Base-by-base conservation (phyloP, 1,140 invertebrate genomes). In the Lordiphosa mommai region DNA sequence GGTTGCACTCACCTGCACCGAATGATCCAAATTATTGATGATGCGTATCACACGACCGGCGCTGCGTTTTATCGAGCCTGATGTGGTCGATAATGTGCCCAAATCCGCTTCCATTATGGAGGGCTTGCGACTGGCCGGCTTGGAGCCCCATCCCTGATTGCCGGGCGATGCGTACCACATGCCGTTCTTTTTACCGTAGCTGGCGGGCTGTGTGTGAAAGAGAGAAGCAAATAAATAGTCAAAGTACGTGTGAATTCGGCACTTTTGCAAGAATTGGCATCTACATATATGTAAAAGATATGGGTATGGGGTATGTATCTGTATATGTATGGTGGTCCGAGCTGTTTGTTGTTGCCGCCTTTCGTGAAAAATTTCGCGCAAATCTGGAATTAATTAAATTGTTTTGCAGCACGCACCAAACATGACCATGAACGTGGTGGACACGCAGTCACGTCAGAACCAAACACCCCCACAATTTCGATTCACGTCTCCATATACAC, bases 11-110 rank as follows among this genome's bases (percentile, higher is more conserved):
- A 96, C 95, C 93, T 97, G 95, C 69, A 97, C 94, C 17, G 95
- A 95, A 80, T 96, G 95, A 89, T 97, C 95, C 90, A 94, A 93
- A 86, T 96, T 96, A 89, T 97, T 97, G 86, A 98, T 95, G 85
- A 98, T 96, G 50, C 95, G 91, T 77, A 98, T 96, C 53, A 97
- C 95, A 56, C 96, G 92, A 33, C 95, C 95, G 13, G 95, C 94
- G 59, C 93, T 93, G 20, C 94, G 93, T 74, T 96, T 96, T 77
- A 92, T 90, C 66, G 90, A 90, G 32, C 93, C 92, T 47, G 92
- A 92, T 33, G 90, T 91, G 66, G 86, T 88, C 55, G 88, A 88
- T 6, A 93, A 92, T 41, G 93, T 93, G 34, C 92, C 93, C 37
- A 92, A 91, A 84, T 94, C 93, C 46, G 92, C 93, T 86, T 94